Conservation (phyloP, 92 coral and sea anemone genomes). For the Zoanthus sociatus region DNA sequence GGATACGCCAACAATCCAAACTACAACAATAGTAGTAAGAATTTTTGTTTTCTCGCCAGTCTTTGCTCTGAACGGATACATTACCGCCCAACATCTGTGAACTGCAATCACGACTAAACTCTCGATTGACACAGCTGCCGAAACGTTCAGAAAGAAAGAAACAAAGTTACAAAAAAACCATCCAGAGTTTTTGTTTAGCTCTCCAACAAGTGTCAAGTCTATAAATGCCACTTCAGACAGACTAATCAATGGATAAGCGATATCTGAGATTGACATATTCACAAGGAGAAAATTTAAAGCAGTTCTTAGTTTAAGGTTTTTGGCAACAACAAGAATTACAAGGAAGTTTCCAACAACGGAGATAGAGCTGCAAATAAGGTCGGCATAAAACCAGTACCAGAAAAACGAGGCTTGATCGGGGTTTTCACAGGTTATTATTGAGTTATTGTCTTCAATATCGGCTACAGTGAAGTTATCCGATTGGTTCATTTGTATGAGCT, state of each 20-base stretch:
- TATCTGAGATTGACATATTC: conserved; percentile 28
- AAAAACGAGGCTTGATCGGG: not conserved
- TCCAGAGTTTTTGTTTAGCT: conserved; percentile 9
- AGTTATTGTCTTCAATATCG: not conserved
- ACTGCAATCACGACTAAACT: conserved; percentile 24
- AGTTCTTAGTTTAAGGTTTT: conserved; percentile 30
- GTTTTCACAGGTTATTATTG: not conserved
- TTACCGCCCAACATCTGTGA: conserved; percentile 39
- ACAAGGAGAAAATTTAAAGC: conserved; percentile 20
- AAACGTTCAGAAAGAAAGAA: conserved; percentile 13
- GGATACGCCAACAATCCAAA: conserved; percentile 16
- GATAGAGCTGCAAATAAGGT: conserved; percentile 10
- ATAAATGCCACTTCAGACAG: conserved; percentile 9
- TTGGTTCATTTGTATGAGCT: not conserved
- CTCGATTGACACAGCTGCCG: not conserved
- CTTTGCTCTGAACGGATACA: conserved; percentile 24
- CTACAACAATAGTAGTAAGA: not conserved
- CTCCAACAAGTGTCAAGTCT: conserved; percentile 14
- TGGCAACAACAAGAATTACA: not conserved
- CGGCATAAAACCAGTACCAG: conserved; percentile 43
- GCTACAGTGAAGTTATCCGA: conserved; percentile 6
- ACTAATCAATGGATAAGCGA: conserved; percentile 13
- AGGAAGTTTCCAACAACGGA: conserved; percentile 21
- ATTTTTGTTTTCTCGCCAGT: not conserved
- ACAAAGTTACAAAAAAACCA: conserved; percentile 19